Conservation (phyloP, 2,113 vertebrate genomes). For the Aix galericulata region DNA sequence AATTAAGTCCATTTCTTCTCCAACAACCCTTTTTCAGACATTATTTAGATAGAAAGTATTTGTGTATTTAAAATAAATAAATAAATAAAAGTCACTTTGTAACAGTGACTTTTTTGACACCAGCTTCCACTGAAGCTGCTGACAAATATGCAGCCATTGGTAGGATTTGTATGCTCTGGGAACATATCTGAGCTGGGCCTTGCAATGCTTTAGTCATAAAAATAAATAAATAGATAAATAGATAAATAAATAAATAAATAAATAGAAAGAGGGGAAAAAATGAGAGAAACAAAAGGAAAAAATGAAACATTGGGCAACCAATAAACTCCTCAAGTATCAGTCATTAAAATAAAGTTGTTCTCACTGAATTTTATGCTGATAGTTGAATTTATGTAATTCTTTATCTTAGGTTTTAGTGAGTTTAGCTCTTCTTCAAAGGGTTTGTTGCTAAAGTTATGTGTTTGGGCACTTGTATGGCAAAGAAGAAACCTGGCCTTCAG, state of each 20-base stretch:
- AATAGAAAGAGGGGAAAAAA: not conserved
- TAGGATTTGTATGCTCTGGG: not conserved
- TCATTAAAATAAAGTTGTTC: not conserved
- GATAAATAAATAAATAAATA: no score
- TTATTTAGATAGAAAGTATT: not conserved
- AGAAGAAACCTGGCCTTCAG: not conserved
- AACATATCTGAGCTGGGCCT: not conserved
- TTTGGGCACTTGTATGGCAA: not conserved
- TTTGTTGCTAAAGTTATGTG: not conserved
- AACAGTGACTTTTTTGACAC: not conserved
- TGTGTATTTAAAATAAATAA: not conserved
- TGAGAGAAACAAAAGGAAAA: not conserved
- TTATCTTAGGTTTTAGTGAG: not conserved
- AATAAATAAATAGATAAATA: no score
- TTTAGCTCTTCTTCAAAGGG: not conserved
- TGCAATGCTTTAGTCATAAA: not conserved
- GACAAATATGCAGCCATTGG: not conserved
- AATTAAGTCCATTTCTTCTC: not conserved
- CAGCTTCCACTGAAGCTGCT: not conserved
- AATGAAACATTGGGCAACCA: not conserved
- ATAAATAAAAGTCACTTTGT: no score
- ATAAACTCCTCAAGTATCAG: not conserved
- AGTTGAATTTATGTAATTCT: not conserved
- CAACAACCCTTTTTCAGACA: not conserved
- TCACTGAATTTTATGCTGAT: not conserved